Evolutionary conservation across 2,113 vertebrate genomes (phyloP).

Genomic region (Misgurnus mizolepis): DNA sequence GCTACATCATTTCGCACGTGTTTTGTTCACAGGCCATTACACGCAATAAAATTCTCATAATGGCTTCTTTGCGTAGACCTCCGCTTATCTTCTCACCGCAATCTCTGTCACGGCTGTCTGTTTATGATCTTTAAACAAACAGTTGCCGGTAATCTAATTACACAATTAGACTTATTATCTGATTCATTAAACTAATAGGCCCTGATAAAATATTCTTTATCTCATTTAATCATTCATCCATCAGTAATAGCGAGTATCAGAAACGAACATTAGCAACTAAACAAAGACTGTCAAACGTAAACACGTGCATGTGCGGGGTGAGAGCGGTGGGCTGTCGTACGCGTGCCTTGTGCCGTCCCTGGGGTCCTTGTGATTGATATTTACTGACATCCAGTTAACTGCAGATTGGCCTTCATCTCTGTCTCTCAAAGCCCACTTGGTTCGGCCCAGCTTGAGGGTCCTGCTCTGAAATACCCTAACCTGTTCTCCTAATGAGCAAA

Average conservation of each 20-base stretch:
- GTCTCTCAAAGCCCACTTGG: background rate
- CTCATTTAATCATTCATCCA: slow-evolving; percentile 32
- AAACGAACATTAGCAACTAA: background rate
- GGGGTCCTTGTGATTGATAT: slow-evolving; percentile 40
- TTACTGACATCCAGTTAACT: slow-evolving; percentile 35
- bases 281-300: slow-evolving; percentile 3
- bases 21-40: slow-evolving; percentile 15
- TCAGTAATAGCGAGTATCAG: slow-evolving; percentile 31
- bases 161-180: slow-evolving; percentile 35
- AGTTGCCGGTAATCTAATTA: slow-evolving; percentile 36
- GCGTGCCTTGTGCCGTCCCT: slow-evolving; percentile 7
- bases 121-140: slow-evolving; percentile 24
- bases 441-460: background rate
- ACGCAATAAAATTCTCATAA: slow-evolving; percentile 8
- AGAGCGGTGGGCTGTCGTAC: background rate
- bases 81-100: background rate
- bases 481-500: slow-evolving; percentile 5
- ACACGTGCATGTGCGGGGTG: slow-evolving; percentile 17
- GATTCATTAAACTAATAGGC: slow-evolving; percentile 36
- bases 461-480: slow-evolving; percentile 7
- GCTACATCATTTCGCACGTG: slow-evolving; percentile 2
- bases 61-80: slow-evolving; percentile 9
- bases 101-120: slow-evolving; percentile 17
- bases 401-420: slow-evolving; percentile 42
- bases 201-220: slow-evolving; percentile 36